Evolutionary conservation across 2,113 vertebrate species (phyloP), one percentile per base, ranked within the genome.

Genomic region (Etia nguti): DNA sequence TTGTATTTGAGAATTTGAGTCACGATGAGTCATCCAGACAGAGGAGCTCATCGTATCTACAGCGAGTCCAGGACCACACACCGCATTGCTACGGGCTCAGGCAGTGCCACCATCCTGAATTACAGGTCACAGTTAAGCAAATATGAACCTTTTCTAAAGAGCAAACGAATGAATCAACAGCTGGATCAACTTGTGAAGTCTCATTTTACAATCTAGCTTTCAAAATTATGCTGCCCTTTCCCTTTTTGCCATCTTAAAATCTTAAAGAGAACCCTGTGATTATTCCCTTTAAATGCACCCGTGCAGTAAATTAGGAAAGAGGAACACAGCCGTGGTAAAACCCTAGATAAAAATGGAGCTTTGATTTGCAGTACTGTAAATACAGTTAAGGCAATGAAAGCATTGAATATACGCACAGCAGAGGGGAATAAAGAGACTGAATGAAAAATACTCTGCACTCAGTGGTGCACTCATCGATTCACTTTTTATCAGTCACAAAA

Each of bases 1-100:
- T 88, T 84, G 85, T 43, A 10, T 89, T 90, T 70, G 57, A 87
- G 79, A 75, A 24, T 86, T 77, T 89, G 54, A 88, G 57, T 84
- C 81, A 80, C 75, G 43, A 6, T 84, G 87, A 89, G 82, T 87
- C 88, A 83, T 26, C 12, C 68, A 83, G 85, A 88, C 87, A 68
- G 89, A 15, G 10, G 80, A 60, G 85, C 85, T 80, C 83, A 38
- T 81, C 70, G 11, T 22, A 57, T 81, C 48, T 56, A 48, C 50
- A 68, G 79, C 18, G 22, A 85, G 79, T 88, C 80, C 52, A 55
- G 86, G 84, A 82, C 83, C 77, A 55, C 87, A 86, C 34, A 80
- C 4, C 11, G 5, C 60, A 48, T 52, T 82, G 38, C 43, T 68
- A 41, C 31, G 55, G 56, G 80, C 59, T 90, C 65, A 68, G 87